Percentiles rank a stretch among this genome's conserved stretches.
phyloP scores from a whole-genome alignment of 2,888 invertebrate species.

The Tinea trinotella region DNA sequence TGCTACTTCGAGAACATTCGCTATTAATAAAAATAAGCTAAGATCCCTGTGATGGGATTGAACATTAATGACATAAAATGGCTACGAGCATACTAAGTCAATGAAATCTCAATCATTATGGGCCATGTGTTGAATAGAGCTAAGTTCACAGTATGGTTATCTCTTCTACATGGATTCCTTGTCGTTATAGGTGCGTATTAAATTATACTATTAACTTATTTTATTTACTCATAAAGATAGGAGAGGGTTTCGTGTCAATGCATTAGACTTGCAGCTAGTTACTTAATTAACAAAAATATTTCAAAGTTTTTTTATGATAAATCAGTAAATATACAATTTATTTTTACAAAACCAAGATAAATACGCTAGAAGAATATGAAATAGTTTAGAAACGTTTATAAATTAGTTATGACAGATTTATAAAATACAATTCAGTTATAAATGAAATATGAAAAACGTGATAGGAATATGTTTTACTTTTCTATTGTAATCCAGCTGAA shows the following conservation, averaged over 20 bases:
- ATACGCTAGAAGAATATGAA: not conserved
- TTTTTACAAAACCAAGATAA: not conserved
- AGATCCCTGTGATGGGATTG: not conserved
- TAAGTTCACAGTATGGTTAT: constrained; percentile 50
- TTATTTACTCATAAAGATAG: too few species aligned
- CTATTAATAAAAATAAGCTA: too few species aligned
- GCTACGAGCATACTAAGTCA: not conserved
- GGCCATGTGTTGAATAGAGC: constrained; percentile 38
- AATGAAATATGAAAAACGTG: not conserved
- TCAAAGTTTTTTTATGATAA: too few species aligned
- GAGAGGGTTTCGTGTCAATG: too few species aligned
- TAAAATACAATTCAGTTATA: not conserved
- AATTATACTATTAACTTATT: too few species aligned
- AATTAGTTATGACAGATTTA: not conserved
- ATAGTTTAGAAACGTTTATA: not conserved
- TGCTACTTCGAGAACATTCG: not conserved
- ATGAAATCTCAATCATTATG: constrained; percentile 36
- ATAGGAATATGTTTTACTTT: not conserved
- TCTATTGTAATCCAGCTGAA: not conserved
- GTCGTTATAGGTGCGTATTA: constrained; percentile 52
- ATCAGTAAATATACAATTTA: too few species aligned
- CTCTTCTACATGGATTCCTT: constrained; percentile 60
- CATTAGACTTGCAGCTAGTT: too few species aligned
- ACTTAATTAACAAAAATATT: too few species aligned
- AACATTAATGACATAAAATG: not conserved